Conservation (phyloP, 2,797 vertebrate species). For the Oreochromis mossambicus region DNA sequence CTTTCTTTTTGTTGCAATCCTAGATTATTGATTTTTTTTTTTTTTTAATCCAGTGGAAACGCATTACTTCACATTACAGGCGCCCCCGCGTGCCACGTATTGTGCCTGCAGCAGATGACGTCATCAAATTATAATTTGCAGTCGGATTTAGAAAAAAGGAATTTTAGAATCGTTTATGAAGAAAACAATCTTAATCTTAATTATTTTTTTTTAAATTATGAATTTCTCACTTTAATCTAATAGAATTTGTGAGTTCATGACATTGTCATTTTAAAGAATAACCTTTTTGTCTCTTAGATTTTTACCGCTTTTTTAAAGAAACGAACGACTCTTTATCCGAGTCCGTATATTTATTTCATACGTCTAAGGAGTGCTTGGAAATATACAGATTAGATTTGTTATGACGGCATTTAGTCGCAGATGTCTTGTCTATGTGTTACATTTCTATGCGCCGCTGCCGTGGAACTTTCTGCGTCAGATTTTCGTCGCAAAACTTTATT, state of each 20-base stretch:
- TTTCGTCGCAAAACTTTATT: constrained; percentile 68
- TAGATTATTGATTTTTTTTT: background rate
- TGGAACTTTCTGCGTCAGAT: constrained; percentile 69
- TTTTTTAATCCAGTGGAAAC: background rate
- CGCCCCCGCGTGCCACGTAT: background rate
- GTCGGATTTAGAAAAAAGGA: background rate
- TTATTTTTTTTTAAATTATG: no score
- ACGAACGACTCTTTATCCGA: background rate
- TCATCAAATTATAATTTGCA: background rate
- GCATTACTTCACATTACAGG: rapidly evolving
- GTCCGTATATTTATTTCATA: background rate
- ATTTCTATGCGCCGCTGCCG: constrained; percentile 44
- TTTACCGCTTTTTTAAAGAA: background rate
- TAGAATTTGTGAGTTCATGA: background rate
- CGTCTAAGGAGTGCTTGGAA: background rate
- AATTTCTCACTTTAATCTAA: background rate
- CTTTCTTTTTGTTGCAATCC: background rate
- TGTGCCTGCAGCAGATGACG: background rate
- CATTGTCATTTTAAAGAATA: background rate
- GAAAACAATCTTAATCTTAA: background rate
- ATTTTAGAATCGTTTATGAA: background rate
- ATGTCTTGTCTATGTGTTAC: background rate
- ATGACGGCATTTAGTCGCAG: rapidly evolving
- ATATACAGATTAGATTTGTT: rapidly evolving
- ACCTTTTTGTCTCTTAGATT: background rate